phyloP scores from a whole-genome alignment of 2,797 vertebrate species.

The Anguilla obscura region DNA sequence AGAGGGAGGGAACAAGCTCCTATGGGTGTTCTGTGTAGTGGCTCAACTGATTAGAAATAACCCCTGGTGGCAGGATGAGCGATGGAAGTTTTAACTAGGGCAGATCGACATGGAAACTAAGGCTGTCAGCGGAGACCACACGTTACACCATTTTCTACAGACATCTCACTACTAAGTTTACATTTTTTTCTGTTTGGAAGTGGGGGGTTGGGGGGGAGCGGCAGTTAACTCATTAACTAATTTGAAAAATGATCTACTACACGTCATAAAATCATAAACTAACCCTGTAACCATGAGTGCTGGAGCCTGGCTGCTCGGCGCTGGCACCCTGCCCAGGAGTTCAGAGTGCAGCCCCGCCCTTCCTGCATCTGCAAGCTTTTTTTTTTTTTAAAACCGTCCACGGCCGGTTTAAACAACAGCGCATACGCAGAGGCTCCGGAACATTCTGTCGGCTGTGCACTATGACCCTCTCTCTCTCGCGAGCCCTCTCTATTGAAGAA shows the following conservation, averaged over 20 bases:
- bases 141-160: background rate
- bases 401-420: constrained; percentile 17
- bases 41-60: background rate
- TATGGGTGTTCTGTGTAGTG: background rate
- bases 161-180: background rate
- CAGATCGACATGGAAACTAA: background rate
- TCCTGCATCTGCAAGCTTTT: no score
- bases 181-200: background rate
- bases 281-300: background rate
- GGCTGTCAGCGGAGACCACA: background rate
- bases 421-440: constrained; percentile 34
- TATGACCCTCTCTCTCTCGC: constrained; percentile 1
- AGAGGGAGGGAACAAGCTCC: background rate
- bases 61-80: background rate
- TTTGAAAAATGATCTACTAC: background rate
- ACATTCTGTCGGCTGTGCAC: constrained; percentile 26
- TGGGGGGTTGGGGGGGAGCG: no score
- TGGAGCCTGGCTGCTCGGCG: background rate
- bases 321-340: background rate
- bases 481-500: background rate
- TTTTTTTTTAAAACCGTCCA: no score
- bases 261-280: background rate
- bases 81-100: background rate
- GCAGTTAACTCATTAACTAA: background rate
- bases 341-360: background rate